Evolutionary conservation across 2,113 vertebrate species (phyloP).

Genomic region (Rhinopithecus roxellana): DNA sequence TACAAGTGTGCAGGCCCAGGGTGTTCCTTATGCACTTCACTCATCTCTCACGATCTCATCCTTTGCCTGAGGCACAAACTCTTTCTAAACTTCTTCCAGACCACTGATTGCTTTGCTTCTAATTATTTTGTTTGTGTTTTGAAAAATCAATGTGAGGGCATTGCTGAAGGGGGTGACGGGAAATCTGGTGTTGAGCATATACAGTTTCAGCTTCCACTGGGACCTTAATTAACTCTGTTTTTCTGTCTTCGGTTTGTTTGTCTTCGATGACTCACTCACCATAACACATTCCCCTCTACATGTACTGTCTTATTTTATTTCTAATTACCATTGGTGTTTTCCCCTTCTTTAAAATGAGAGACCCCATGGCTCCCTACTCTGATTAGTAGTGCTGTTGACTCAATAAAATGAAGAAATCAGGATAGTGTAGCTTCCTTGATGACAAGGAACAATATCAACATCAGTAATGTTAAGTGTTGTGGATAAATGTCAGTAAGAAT

Average conservation of each 20-base stretch:
- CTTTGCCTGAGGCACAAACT: slow-evolving; percentile 2
- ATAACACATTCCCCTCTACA: not conserved
- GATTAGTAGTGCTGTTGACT: not conserved
- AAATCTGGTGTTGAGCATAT: not conserved
- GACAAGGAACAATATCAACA: not conserved
- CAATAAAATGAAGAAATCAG: not conserved
- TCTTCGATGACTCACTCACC: slow-evolving; percentile 9
- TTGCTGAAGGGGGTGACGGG: not conserved
- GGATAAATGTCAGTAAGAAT: slow-evolving; percentile 55
- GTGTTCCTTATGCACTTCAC: not conserved
- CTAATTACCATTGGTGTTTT: slow-evolving; percentile 9
- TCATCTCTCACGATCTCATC: not conserved
- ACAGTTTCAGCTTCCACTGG: not conserved
- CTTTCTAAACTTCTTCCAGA: not conserved
- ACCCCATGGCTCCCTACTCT: not conserved
- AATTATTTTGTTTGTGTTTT: slow-evolving; percentile 14
- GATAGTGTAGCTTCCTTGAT: slow-evolving; percentile 8
- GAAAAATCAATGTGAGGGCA: not conserved
- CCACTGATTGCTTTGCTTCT: not conserved
- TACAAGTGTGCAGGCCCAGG: not conserved
- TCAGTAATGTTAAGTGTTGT: slow-evolving; percentile 20
- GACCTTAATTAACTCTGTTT: slow-evolving; percentile 31
- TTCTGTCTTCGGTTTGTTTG: not conserved
- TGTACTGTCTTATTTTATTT: slow-evolving; percentile 39
- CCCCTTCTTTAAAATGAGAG: slow-evolving; percentile 24